Evolutionary conservation across 2,797 vertebrate genomes (phyloP).

Genomic region (Dendrocincla fuliginosa): DNA sequence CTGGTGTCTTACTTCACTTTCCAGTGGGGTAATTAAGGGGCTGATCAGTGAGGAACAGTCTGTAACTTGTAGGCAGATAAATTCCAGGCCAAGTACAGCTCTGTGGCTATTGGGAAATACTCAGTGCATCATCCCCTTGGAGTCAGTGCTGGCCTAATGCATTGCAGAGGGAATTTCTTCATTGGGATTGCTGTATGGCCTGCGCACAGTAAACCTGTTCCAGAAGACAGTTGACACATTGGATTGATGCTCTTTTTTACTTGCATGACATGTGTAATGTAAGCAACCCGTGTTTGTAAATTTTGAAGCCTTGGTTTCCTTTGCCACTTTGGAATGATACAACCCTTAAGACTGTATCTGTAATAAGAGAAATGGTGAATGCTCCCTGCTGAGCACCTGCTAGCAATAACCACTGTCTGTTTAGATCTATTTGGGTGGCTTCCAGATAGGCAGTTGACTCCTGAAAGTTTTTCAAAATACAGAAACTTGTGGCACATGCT

Average conservation of each 20-base stretch:
- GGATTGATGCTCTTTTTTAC: not conserved
- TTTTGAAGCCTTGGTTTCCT: not conserved
- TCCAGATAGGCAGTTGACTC: not conserved
- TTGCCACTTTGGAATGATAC: not conserved
- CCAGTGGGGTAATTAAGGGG: not conserved
- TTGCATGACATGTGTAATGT: not conserved
- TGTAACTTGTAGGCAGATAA: not conserved
- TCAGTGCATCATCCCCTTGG: not conserved
- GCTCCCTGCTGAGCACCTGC: not conserved
- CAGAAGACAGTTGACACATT: not conserved
- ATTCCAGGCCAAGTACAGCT: not conserved
- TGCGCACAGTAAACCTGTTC: not conserved
- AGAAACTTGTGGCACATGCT: not conserved
- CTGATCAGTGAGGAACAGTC: not conserved
- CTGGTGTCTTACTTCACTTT: not conserved
- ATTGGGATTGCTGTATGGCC: not conserved
- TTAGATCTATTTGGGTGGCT: not conserved
- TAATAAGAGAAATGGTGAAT: not conserved
- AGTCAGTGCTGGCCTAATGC: not conserved
- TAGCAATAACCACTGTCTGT: not conserved
- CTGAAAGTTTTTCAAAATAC: not conserved
- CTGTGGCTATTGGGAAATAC: not conserved
- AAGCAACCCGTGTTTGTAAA: not conserved
- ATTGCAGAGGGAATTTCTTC: not conserved
- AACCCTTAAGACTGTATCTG: not conserved